Percentiles rank a stretch among this genome's conserved stretches.
These are phyloP conservation scores for Chesias legatella DNA, from an alignment of 2,888 invertebrate species.

Conservation along the genomic window DNA sequence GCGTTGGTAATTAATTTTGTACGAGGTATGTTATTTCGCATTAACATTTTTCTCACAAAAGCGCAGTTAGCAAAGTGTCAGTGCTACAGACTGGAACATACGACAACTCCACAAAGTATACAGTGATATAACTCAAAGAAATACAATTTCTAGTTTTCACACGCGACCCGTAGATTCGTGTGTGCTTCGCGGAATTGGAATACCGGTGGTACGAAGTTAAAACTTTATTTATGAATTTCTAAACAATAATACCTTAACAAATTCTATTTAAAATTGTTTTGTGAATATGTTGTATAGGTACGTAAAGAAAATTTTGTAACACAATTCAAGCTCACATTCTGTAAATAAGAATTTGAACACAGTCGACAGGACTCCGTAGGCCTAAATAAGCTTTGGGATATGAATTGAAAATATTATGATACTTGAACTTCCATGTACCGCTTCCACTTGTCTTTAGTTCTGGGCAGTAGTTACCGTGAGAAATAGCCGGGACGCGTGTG, in stretches of 20 bases:
- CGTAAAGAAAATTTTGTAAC: too few species aligned
- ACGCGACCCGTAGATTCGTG: constrained; percentile 10
- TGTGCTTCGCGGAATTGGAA: not conserved
- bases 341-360: too few species aligned
- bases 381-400: too few species aligned
- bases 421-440: not conserved
- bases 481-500: constrained; percentile 26
- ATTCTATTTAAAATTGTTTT: too few species aligned
- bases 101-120: constrained; percentile 15
- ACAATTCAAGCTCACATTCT: too few species aligned
- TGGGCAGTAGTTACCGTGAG: constrained; percentile 21
- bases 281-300: too few species aligned
- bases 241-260: too few species aligned
- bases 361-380: too few species aligned
- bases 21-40: not conserved
- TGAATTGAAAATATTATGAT: too few species aligned
- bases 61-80: constrained; percentile 9
- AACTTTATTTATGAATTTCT: not conserved
- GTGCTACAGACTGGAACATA: constrained; percentile 12
- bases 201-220: not conserved
- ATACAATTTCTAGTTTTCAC: constrained; percentile 19
- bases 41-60: not conserved
- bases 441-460: constrained; percentile 8
- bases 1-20: not conserved
- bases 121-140: constrained; percentile 18